Evolutionary conservation across 2,113 vertebrate genomes (phyloP).

Genomic region (Mormyrus iriodes): DNA sequence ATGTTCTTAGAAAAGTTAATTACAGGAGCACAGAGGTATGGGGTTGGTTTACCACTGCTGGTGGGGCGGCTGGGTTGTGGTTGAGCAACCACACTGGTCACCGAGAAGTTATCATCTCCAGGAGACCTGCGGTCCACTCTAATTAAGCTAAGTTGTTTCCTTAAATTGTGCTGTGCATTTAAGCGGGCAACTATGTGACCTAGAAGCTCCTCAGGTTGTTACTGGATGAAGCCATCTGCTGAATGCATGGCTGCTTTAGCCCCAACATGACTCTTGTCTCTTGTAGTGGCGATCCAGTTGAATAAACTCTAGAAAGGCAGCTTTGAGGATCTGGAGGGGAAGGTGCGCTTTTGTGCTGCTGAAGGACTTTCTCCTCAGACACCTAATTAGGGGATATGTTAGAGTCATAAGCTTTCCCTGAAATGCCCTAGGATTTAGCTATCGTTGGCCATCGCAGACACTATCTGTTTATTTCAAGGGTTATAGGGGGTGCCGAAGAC

Average conservation of each 20-base stretch:
- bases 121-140: background rate
- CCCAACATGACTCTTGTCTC: background rate
- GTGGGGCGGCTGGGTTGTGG: background rate
- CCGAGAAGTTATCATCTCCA: background rate
- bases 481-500: background rate
- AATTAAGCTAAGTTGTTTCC: background rate
- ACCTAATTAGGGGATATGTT: slow-evolving; percentile 4
- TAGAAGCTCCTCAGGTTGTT: background rate
- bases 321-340: background rate
- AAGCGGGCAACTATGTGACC: background rate
- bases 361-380: background rate
- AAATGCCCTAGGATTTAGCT: slow-evolving; percentile 2
- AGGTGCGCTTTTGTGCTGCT: background rate
- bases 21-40: background rate
- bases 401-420: background rate
- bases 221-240: background rate
- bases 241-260: background rate
- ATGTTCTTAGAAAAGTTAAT: background rate
- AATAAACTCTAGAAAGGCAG: background rate
- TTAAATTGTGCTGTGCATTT: background rate
- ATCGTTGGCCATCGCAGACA: background rate
- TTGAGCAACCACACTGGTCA: background rate
- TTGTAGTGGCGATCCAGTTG: background rate
- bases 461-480: background rate
- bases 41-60: background rate